A percentile compares a stretch with the other conserved stretches of the same genome.
Conservation (phyloP, 1,140 invertebrate species). For the Lordiphosa stackelbergi region DNA sequence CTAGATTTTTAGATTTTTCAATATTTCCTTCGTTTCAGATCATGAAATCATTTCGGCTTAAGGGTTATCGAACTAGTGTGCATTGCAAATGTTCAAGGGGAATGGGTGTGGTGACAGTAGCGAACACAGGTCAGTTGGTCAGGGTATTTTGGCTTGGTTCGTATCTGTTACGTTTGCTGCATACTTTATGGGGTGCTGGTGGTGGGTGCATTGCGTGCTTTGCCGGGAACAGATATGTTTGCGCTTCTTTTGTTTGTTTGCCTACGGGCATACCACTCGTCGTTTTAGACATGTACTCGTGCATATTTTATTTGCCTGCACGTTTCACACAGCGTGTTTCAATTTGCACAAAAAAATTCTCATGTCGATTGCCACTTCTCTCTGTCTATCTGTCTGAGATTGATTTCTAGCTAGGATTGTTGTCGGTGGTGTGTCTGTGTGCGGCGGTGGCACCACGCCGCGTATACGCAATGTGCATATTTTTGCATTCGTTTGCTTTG, state of each 20-base stretch:
- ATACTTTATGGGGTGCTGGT: conserved; percentile 59
- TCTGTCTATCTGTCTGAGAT: conserved; percentile 54
- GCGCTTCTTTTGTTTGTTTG: conserved; percentile 61
- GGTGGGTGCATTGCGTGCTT: conserved; percentile 43
- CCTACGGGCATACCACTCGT: background rate
- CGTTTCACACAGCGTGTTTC: conserved; percentile 64
- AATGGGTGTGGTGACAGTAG: too few species aligned
- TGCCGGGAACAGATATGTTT: conserved; percentile 62
- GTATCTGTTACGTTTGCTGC: conserved; percentile 23
- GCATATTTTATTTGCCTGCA: conserved; percentile 55
- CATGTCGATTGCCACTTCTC: conserved; percentile 62
- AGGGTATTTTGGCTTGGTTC: conserved; percentile 13
- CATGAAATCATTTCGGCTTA: too few species aligned
- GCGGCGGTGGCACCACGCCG: background rate
- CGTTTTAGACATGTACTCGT: conserved; percentile 12
- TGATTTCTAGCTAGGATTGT: conserved; percentile 55
- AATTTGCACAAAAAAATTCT: conserved; percentile 68
- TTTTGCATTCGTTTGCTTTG: background rate
- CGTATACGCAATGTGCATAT: conserved; percentile 35
- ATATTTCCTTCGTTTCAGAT: too few species aligned
- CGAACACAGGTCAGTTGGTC: conserved; percentile 15
- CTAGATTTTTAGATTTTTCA: too few species aligned
- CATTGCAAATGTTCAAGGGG: too few species aligned
- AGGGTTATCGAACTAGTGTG: too few species aligned
- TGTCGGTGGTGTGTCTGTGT: conserved; percentile 19